Evolutionary conservation across 2,113 vertebrate species (phyloP), one percentile per base, ranked within the genome.

Genomic region (Corvus hawaiiensis): DNA sequence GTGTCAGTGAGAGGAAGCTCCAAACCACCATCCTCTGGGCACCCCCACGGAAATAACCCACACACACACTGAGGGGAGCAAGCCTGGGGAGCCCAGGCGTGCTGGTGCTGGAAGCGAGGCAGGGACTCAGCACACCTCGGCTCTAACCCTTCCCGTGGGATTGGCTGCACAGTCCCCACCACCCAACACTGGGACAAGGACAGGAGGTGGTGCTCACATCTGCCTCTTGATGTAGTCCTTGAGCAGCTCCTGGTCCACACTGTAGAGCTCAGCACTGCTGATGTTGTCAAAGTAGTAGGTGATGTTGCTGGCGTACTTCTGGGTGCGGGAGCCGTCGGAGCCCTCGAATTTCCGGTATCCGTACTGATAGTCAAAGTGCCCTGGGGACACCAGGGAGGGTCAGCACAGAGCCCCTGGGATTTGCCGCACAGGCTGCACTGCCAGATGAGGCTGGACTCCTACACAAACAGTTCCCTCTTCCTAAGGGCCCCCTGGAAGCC

Each of bases 201-300:
- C 51, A 71, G 28, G 86, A 77, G 54, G 6, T 6, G 13, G 6
- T 66, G 97, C 99, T 98, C 96, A 99, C 99, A 99, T 99, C 97
- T 99, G 99, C 52, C 99, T 98, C 97, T 99, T 99, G 98, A 99
- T 99, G 97, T 99, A 99, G 97, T 99, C 99, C 95, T 99, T 99
- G 61, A 99, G 99, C 94, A 99, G 98, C 89, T 99, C 99, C 97
- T 99, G 99, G 94, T 99, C 99, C 71, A 99, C 98, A 0, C 98
- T 98, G 97, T 98, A 99, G 8, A 99, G 98, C 84, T 99, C 99
- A 1, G 98, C 98, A 89, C 99, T 99, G 98, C 99, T 99, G 98
- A 99, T 98, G 94, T 99, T 99, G 98, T 99, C 99, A 2, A 99
- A 99, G 96, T 99, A 99, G 97, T 99, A 99, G 52, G 99, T 99